Conservation (phyloP, 2,888 invertebrate species). For the Chrysopilus asiliformis region DNA sequence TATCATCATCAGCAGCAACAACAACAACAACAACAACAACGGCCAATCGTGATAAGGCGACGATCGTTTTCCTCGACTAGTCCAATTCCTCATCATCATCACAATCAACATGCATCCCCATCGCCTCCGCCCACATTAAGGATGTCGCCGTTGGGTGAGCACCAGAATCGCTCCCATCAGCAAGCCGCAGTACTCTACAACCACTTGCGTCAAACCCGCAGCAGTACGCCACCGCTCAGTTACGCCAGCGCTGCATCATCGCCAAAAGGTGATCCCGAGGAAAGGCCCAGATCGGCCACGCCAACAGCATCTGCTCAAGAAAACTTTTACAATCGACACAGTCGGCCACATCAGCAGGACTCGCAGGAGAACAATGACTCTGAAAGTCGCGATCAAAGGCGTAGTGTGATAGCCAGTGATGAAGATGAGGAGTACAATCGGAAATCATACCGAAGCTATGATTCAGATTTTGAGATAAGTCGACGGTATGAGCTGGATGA, state of each 20-base stretch:
- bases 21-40: slow-evolving; percentile 5
- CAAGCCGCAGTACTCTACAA: slow-evolving; percentile 19
- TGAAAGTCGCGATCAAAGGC: no score
- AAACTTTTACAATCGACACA: slow-evolving; percentile 9
- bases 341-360: slow-evolving; percentile 6
- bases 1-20: slow-evolving; percentile 9
- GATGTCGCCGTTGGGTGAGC: no score
- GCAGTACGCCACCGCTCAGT: slow-evolving; percentile 19
- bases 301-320: slow-evolving; percentile 9
- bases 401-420: slow-evolving; percentile 9
- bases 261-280: no score
- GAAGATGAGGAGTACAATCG: slow-evolving; percentile 12
- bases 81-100: no score
- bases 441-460: no score
- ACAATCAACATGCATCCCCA: no score
- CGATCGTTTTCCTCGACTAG: slow-evolving; percentile 1
- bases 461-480: slow-evolving; percentile 2
- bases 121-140: no score
- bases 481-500: slow-evolving; percentile 4
- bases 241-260: slow-evolving; percentile 14
- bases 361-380: no score
- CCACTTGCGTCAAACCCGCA: slow-evolving; percentile 23
- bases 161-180: no score
- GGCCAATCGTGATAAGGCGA: slow-evolving; percentile 9
- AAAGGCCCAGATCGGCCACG: slow-evolving; percentile 9